A percentile compares a stretch with the other conserved stretches of the same genome.
These are phyloP conservation scores for Echeneis naucrates DNA, from an alignment of 2,797 vertebrate genomes.

Conservation along the genomic window DNA sequence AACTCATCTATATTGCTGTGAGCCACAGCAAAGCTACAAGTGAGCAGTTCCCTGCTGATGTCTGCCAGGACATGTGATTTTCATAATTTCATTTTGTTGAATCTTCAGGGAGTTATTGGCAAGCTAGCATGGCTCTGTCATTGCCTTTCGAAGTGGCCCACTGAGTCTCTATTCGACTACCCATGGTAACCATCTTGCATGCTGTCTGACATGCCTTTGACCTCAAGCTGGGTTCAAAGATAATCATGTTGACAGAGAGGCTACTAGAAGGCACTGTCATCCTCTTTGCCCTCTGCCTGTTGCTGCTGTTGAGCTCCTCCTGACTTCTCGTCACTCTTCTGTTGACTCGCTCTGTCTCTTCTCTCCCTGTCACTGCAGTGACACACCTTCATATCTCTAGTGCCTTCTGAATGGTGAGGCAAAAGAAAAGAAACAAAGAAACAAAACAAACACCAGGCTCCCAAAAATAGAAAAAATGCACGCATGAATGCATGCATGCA, in stretches of 20 bases:
- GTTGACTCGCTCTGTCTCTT: slow-evolving; percentile 39
- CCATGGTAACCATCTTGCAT: slow-evolving; percentile 58
- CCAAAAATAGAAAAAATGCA: slow-evolving; percentile 40
- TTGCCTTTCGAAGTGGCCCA: slow-evolving; percentile 11
- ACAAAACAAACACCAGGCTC: background rate
- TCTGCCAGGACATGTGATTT: slow-evolving; percentile 38
- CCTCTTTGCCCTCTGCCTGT: slow-evolving; percentile 78
- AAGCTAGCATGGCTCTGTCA: slow-evolving; percentile 19
- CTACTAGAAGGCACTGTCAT: slow-evolving; percentile 70
- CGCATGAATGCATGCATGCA: slow-evolving; percentile 10
- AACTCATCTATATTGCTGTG: slow-evolving; percentile 36
- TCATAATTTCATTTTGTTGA: slow-evolving; percentile 40
- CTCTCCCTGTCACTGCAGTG: slow-evolving; percentile 46
- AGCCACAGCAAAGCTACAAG: slow-evolving; percentile 20
- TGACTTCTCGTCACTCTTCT: slow-evolving; percentile 41
- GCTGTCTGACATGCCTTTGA: slow-evolving; percentile 65
- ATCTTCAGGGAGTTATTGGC: slow-evolving; percentile 33
- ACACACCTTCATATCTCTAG: slow-evolving; percentile 53
- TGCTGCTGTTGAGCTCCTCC: slow-evolving; percentile 65
- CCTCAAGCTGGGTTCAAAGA: slow-evolving; percentile 60
- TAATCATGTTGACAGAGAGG: slow-evolving; percentile 76
- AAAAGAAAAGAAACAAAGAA: background rate
- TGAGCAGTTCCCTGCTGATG: slow-evolving; percentile 10
- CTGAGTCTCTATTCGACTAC: slow-evolving; percentile 37
- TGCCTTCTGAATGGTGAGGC: slow-evolving; percentile 11